Evolutionary conservation across 2,113 vertebrate species (phyloP), one percentile per base, ranked within the genome.

Genomic region (Stercorarius parasiticus): DNA sequence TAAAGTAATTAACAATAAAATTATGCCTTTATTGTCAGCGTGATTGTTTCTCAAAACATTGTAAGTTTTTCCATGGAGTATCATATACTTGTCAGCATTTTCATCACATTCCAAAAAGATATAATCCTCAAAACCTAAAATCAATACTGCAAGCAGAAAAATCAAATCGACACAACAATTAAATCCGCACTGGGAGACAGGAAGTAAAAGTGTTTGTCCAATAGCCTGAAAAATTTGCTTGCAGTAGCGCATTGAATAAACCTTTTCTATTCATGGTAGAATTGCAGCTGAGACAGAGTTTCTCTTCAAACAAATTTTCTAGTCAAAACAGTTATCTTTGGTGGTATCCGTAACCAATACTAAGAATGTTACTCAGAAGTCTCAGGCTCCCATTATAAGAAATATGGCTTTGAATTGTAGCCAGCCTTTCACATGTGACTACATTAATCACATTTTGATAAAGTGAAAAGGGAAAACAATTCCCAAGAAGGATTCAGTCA

Each of bases 121-220:
- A 11, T 15, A 25, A 6, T 0, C 0, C 1, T 13, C 8, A 55
- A 58, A 32, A 17, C 13, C 27, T 52, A 73, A 86, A 88, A 79
- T 76, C 56, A 76, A 26, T 80, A 80, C 23, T 69, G 15, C 59
- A 83, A 26, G 20, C 30, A 83, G 20, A 49, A 89, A 91, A 72
- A 64, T 58, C 15, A 34, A 52, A 67, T 50, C 7, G 0, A 15
- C 52, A 20, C 11, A 64, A 65, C 23, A 67, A 45, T 36, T 77
- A 43, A 64, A 84, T 77, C 2, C 18, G 53, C 18, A 38, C 5
- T 34, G 12, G 16, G 47, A 72, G 66, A 77, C 4, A 62, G 34
- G 30, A 93, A 89, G 76, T 27, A 49, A 73, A 64, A 10, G 0
- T 32, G 15, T 22, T 62, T 29, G 38, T 49, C 30, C 9, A 86